These are phyloP conservation scores for Gryllus bimaculatus DNA, from an alignment of 1,140 invertebrate species.

Conservation along the genomic window DNA sequence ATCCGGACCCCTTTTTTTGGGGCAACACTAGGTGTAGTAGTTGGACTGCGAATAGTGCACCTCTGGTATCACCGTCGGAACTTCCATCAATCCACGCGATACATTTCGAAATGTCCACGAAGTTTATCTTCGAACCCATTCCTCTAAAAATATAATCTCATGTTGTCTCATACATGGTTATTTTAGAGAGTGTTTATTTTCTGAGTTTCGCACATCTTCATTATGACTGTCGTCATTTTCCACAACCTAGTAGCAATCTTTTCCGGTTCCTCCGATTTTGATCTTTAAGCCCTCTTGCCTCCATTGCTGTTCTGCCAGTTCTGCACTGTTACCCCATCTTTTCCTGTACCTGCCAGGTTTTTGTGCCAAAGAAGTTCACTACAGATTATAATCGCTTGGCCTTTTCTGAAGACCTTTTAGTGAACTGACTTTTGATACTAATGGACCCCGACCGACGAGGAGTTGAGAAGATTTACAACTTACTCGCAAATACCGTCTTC, in stretches of 20 bases:
- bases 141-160: too few species aligned
- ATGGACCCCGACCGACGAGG: not conserved
- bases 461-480: not conserved
- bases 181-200: too few species aligned
- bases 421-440: not conserved
- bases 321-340: not conserved
- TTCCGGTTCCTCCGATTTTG: not conserved
- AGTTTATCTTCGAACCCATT: too few species aligned
- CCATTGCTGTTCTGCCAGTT: not conserved
- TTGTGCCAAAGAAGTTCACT: not conserved
- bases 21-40: too few species aligned
- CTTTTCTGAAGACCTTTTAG: not conserved
- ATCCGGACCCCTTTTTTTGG: too few species aligned
- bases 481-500: not conserved
- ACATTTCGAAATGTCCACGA: too few species aligned
- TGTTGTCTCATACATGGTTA: too few species aligned
- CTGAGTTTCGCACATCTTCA: too few species aligned
- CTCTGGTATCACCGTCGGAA: too few species aligned
- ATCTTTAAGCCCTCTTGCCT: not conserved
- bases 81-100: too few species aligned
- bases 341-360: not conserved
- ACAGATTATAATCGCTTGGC: not conserved
- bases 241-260: not conserved
- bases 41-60: too few species aligned
- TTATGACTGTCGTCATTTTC: not conserved